These are phyloP conservation scores for Nasua narica DNA, from an alignment of 2,797 vertebrate species.

Conservation along the genomic window DNA sequence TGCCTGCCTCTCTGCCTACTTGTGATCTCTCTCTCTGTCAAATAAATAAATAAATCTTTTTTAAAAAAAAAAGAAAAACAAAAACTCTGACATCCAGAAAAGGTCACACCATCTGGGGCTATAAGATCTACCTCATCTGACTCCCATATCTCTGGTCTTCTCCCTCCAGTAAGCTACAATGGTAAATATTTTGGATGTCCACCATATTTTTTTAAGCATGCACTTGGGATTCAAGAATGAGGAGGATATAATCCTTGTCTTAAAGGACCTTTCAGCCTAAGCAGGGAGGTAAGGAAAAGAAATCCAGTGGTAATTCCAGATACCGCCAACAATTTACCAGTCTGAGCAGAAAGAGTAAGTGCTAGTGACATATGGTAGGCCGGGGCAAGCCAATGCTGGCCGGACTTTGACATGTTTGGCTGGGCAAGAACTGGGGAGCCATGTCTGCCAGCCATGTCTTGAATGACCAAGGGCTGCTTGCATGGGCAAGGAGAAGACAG, in stretches of 20 bases:
- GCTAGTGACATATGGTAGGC: accelerated
- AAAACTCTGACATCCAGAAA: background rate
- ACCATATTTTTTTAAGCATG: background rate
- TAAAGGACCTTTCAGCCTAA: background rate
- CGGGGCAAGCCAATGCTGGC: accelerated
- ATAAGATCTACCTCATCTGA: background rate
- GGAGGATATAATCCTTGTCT: background rate
- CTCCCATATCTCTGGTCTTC: background rate
- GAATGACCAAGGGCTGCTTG: background rate
- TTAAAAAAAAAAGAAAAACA: background rate
- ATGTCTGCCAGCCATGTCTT: background rate
- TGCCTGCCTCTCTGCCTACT: too few species aligned
- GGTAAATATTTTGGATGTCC: background rate
- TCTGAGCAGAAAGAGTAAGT: background rate
- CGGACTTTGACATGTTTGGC: background rate
- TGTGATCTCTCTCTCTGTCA: background rate
- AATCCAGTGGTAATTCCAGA: background rate
- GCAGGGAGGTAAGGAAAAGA: background rate
- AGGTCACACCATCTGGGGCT: background rate
- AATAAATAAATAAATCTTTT: background rate
- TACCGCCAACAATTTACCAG: background rate
- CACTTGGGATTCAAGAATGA: background rate
- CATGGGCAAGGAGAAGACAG: background rate
- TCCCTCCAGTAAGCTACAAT: background rate
- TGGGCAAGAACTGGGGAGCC: background rate